These are phyloP conservation scores for Microctonus hyperodae DNA, from an alignment of 2,888 invertebrate species.

Conservation along the genomic window DNA sequence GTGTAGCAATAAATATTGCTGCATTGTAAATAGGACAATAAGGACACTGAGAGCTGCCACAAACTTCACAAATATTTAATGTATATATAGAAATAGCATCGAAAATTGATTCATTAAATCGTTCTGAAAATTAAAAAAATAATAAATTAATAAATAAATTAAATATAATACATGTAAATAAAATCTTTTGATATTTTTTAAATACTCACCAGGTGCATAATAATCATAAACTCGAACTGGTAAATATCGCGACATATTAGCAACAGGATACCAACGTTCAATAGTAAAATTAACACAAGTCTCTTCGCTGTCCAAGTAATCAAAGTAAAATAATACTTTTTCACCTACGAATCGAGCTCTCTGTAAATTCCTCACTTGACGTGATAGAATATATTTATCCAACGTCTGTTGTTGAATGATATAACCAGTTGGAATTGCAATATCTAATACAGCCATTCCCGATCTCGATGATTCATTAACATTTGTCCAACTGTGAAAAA, in stretches of 20 bases:
- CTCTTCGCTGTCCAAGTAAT: conserved; percentile 82
- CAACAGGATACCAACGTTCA: conserved; percentile 95
- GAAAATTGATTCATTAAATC: conserved; percentile 91
- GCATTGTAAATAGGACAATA: conserved; percentile 88
- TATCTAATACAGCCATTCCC: conserved; percentile 87
- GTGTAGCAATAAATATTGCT: conserved; percentile 61
- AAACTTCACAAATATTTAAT: conserved; percentile 91
- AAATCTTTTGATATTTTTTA: not conserved
- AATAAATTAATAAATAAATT: conserved; percentile 14
- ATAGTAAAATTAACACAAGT: conserved; percentile 93
- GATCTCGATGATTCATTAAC: conserved; percentile 80
- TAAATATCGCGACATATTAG: conserved; percentile 93
- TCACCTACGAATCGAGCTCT: conserved; percentile 82
- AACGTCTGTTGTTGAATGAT: conserved; percentile 89
- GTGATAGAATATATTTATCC: conserved; percentile 83
- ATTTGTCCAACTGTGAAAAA: conserved; percentile 76
- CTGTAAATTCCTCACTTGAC: conserved; percentile 80
- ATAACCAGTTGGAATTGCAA: conserved; percentile 89
- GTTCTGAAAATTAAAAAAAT: conserved; percentile 69
- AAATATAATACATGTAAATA: not conserved
- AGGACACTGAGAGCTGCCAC: conserved; percentile 93
- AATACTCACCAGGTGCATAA: conserved; percentile 87
- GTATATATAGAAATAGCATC: conserved; percentile 86
- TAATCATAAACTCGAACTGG: conserved; percentile 93
- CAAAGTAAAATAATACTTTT: conserved; percentile 92